Percentiles rank a stretch among this genome's conserved stretches.
phyloP scores from a whole-genome alignment of 2,113 vertebrate genomes.

The Hylia prasina region DNA sequence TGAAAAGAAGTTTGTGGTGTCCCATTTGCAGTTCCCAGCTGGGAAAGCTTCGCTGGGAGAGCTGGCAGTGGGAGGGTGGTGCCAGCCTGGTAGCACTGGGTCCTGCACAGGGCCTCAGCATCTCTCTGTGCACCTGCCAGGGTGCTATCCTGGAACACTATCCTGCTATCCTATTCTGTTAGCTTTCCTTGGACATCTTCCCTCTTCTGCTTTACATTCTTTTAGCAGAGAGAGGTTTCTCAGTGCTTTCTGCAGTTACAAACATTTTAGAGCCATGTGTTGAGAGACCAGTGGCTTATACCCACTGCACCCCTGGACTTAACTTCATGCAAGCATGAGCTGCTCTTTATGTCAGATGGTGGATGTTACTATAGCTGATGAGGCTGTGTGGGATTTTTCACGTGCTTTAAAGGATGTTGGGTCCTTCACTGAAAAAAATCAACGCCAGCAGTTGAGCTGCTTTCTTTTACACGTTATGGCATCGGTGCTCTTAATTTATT shows the following conservation, averaged over 20 bases:
- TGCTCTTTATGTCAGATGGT: neutral
- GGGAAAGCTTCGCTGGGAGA: rapidly evolving
- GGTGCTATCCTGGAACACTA: neutral
- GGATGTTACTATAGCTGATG: neutral
- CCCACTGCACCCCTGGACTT: neutral
- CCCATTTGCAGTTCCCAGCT: neutral
- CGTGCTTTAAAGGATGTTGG: neutral
- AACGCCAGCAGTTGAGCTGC: neutral
- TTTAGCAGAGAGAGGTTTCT: neutral
- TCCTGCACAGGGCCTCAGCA: rapidly evolving
- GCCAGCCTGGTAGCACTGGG: neutral
- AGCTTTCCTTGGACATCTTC: neutral
- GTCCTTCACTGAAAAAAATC: neutral
- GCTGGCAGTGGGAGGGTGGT: rapidly evolving
- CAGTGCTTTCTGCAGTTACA: neutral
- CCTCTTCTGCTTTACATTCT: neutral
- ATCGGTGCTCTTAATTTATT: neutral
- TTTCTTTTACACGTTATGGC: neutral
- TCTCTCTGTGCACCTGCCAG: neutral
- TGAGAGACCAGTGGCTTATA: neutral
- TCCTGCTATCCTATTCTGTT: too few species aligned
- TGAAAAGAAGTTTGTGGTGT: neutral
- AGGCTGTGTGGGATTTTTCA: neutral
- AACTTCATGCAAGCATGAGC: neutral
- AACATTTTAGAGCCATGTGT: neutral